Base-by-base conservation (phyloP, 1,140 invertebrate species). In the Aphis craccivora region DNA sequence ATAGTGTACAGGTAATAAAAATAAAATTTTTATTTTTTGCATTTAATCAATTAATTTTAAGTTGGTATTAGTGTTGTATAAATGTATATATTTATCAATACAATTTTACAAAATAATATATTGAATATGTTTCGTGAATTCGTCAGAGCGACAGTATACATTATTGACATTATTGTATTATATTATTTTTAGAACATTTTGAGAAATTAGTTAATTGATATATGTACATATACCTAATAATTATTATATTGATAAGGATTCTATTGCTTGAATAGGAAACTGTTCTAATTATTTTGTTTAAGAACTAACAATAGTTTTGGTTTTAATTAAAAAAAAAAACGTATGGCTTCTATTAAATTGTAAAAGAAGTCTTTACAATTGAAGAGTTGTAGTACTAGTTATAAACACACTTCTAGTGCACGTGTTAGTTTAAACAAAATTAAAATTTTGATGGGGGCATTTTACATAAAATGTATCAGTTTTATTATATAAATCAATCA, bases 401-500 rank as follows among this genome's bases (percentile, higher is more conserved):
- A 76, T n/a, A 76, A 76, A n/a, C 2, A 18, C 14, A n/a, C 18
- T 76, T 76, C 0, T n/a, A n/a, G 60, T 5, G 11, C n/a, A 76
- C 30, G 23, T 76, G 30, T 6, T 67, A 67, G 60, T n/a, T n/a
- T n/a, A 67, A 18, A n/a, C 30, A 18, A 67, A 76, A n/a, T n/a
- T n/a, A 67, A 11, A n/a, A 67, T n/a, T n/a, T 18, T n/a, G 30
- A 76, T 35, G 30, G 18, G 60, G 60, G 14, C 14, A 76, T n/a
- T n/a, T 76, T 76, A n/a, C 30, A 76, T 76, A 76, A 76, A 76
- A 76, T 76, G 60, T 76, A n/a, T n/a, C 14, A 76, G n/a, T 76
- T 76, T 76, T n/a, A 76, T 18, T 18, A 67, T 30, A n/a, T 67
- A 14, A 20, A n/a, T 5, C 14, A 76, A 76, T 76, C n/a, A n/a